Evolutionary conservation across 2,888 invertebrate species (phyloP).

Genomic region (Mamestra brassicae): DNA sequence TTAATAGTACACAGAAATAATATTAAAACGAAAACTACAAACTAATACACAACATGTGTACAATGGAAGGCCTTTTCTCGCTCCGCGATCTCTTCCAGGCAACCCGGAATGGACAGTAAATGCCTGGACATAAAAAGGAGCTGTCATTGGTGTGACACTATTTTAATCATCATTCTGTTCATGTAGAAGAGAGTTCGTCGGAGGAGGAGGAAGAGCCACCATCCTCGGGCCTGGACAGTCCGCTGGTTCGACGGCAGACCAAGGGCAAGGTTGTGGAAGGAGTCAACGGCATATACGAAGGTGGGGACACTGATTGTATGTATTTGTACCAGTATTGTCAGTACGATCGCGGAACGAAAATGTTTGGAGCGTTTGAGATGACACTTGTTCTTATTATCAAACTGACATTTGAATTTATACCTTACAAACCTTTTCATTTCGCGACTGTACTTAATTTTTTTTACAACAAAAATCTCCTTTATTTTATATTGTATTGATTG

Average conservation of each 20-base stretch:
- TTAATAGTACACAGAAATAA: no score
- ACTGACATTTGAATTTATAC: no score
- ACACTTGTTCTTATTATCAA: no score
- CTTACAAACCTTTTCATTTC: neutral
- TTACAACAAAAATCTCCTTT: neutral
- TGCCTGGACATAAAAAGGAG: no score
- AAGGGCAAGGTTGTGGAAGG: conserved; percentile 87
- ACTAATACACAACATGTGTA: no score
- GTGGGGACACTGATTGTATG: conserved; percentile 70
- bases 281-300: conserved; percentile 88
- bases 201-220: conserved; percentile 83
- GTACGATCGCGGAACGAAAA: neutral
- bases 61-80: no score
- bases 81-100: no score
- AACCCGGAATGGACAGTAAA: no score
- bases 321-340: conserved; percentile 25
- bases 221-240: conserved; percentile 77
- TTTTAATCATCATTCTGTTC: neutral
- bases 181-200: conserved; percentile 82
- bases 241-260: conserved; percentile 77
- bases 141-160: no score
- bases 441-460: neutral
- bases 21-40: no score
- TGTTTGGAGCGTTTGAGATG: neutral
- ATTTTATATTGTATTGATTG: no score